Evolutionary conservation across 1,140 invertebrate species (phyloP).

Genomic region (Meloidogyne hapla): DNA sequence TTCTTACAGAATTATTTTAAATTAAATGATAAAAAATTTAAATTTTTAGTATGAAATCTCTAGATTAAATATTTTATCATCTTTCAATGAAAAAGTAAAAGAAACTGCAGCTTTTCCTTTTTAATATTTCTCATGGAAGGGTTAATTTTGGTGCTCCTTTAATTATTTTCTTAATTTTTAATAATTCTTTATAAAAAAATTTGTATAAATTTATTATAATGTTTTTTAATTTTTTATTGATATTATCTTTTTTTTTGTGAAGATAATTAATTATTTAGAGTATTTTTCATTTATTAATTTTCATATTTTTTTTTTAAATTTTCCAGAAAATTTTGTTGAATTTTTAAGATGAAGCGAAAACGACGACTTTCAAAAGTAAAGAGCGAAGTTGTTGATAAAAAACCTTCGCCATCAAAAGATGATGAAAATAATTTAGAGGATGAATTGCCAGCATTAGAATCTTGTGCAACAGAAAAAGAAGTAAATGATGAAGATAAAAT

Average conservation of each 20-base stretch:
- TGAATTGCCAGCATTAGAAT: background rate
- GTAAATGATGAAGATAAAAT: background rate
- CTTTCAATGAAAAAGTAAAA: too few relatives aligned
- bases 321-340: background rate
- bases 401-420: background rate
- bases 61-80: too few relatives aligned
- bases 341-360: background rate
- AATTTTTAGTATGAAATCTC: too few relatives aligned
- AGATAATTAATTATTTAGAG: background rate
- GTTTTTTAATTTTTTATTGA: too few relatives aligned
- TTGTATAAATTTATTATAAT: too few relatives aligned
- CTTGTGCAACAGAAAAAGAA: background rate
- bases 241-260: background rate
- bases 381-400: background rate
- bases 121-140: too few relatives aligned
- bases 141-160: too few relatives aligned
- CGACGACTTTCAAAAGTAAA: constrained; percentile 3
- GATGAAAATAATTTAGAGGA: background rate
- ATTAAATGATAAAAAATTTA: too few relatives aligned
- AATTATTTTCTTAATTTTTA: too few relatives aligned
- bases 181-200: too few relatives aligned
- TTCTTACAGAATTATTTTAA: too few relatives aligned
- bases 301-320: background rate
- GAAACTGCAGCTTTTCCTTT: too few relatives aligned
- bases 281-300: background rate